phyloP scores from a whole-genome alignment of 2,888 invertebrate genomes.

The Acanthosoma haemorrhoidale region DNA sequence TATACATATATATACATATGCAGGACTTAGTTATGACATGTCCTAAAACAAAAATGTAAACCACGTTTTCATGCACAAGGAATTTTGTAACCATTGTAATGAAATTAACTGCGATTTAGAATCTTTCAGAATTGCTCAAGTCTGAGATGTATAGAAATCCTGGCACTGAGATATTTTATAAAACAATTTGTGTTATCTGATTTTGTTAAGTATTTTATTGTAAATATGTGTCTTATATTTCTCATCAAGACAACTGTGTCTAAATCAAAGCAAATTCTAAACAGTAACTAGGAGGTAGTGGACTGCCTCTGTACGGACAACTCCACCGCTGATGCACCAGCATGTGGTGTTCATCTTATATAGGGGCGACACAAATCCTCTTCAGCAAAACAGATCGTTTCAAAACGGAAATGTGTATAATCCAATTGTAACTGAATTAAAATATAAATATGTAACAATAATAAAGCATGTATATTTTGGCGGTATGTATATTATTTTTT shows the following conservation, averaged over 20 bases:
- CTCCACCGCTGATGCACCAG: background rate
- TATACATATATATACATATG: too few species aligned
- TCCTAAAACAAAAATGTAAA: too few species aligned
- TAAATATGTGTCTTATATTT: constrained; percentile 7
- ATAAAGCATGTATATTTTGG: constrained; percentile 17
- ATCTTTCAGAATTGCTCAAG: too few species aligned
- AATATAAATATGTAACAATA: background rate
- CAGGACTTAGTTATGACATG: too few species aligned
- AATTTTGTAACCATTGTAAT: too few species aligned
- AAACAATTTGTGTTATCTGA: background rate
- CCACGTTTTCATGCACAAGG: too few species aligned
- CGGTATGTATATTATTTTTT: constrained; percentile 21
- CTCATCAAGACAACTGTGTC: constrained; percentile 1
- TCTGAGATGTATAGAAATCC: too few species aligned
- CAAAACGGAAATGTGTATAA: constrained; percentile 2
- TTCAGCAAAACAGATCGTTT: too few species aligned
- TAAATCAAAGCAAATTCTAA: constrained; percentile 21
- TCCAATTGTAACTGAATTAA: background rate
- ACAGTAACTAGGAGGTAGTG: background rate
- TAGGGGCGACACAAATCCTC: too few species aligned
- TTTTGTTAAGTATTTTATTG: constrained; percentile 5
- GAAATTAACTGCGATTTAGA: too few species aligned
- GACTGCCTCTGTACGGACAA: background rate
- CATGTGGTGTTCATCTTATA: too few species aligned
- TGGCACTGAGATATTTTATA: too few species aligned